Evolutionary conservation across 2,888 invertebrate genomes (phyloP).

Genomic region (Sarcophaga variegata): DNA sequence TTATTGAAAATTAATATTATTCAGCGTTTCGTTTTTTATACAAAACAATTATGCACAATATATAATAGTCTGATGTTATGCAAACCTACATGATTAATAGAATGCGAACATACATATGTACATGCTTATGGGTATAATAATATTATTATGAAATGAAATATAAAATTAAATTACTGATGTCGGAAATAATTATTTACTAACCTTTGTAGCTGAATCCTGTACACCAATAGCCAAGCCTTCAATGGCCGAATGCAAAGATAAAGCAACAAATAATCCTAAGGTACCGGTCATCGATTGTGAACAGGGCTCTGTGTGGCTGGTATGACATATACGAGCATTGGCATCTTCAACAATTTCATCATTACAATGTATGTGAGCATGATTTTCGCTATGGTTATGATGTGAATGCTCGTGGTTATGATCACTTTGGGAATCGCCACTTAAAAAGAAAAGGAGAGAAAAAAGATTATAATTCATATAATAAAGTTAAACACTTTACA

Average conservation of each 20-base stretch:
- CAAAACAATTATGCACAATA: background rate
- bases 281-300: conserved; percentile 85
- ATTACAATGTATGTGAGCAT: conserved; percentile 66
- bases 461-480: background rate
- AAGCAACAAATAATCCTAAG: conserved; percentile 87
- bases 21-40: too few species aligned
- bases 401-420: conserved; percentile 4
- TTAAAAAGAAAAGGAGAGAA: background rate
- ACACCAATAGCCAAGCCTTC: conserved; percentile 93
- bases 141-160: too few species aligned
- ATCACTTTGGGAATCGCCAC: background rate
- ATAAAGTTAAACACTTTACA: background rate
- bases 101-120: background rate
- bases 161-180: too few species aligned
- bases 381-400: conserved; percentile 5
- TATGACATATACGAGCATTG: conserved; percentile 84
- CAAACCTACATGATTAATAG: background rate
- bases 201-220: conserved; percentile 86
- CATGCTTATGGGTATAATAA: background rate
- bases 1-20: too few species aligned
- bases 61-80: background rate
- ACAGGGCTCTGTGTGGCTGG: conserved; percentile 86
- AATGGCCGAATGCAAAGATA: conserved; percentile 89
- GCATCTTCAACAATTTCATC: conserved; percentile 76
- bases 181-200: conserved; percentile 74